phyloP scores from a whole-genome alignment of 1,140 invertebrate genomes.

The Drosophila ercepeae region DNA sequence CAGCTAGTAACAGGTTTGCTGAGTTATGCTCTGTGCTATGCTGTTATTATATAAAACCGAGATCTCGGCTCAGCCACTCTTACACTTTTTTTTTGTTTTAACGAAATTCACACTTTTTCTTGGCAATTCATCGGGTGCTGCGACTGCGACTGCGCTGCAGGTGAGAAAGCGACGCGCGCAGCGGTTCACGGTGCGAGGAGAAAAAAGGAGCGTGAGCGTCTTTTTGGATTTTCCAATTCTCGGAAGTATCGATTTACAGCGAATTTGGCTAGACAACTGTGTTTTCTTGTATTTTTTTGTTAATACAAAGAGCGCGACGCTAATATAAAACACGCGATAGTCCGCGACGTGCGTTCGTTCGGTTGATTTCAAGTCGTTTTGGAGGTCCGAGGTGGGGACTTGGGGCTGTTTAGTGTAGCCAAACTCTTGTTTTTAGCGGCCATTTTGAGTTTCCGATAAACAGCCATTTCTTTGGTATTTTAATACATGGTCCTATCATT shows the following conservation, averaged over 20 bases:
- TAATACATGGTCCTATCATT: too few species aligned
- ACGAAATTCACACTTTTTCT: constrained; percentile 51
- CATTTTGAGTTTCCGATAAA: too few species aligned
- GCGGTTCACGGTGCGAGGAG: neutral
- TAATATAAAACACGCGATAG: neutral
- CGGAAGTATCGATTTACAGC: neutral
- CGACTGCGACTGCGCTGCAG: constrained; percentile 45
- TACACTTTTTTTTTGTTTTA: constrained; percentile 49
- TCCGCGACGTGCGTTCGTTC: neutral
- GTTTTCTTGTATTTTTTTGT: neutral
- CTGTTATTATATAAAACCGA: constrained; percentile 25
- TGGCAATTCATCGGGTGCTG: constrained; percentile 24
- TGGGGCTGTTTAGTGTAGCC: too few species aligned
- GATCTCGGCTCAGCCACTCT: neutral
- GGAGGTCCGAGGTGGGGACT: too few species aligned
- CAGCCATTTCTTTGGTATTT: too few species aligned
- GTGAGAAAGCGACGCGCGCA: constrained; percentile 42
- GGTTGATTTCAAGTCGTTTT: too few species aligned
- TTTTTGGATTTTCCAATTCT: neutral
- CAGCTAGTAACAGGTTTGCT: constrained; percentile 68
- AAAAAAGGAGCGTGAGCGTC: constrained; percentile 13
- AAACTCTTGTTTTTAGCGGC: too few species aligned
- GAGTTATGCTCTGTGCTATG: constrained; percentile 4
- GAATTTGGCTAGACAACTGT: neutral
- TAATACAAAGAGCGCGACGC: neutral